phyloP scores from a whole-genome alignment of 2,113 vertebrate genomes.

The Leptobrachium leishanense region DNA sequence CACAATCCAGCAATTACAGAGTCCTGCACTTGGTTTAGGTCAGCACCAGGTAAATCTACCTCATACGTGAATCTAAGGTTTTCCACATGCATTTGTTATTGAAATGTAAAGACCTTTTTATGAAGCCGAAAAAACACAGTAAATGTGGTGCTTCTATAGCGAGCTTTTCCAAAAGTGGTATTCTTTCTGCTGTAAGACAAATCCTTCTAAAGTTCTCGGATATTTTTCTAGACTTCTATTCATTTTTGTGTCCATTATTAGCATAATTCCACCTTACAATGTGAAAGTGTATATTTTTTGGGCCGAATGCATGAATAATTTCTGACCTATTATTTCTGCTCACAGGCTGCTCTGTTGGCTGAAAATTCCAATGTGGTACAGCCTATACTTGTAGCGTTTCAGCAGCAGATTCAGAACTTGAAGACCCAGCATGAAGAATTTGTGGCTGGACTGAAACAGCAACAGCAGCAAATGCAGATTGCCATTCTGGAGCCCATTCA shows the following conservation, averaged over 20 bases:
- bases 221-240: too few relatives aligned
- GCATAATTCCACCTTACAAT: too few relatives aligned
- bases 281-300: not conserved
- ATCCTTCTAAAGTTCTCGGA: too few relatives aligned
- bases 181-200: too few relatives aligned
- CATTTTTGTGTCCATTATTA: too few relatives aligned
- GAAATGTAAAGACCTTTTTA: too few relatives aligned
- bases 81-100: not conserved
- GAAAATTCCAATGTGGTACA: conserved; percentile 88
- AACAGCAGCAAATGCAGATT: conserved; percentile 63
- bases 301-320: too few relatives aligned
- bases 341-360: conserved; percentile 86
- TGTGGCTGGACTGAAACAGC: conserved; percentile 81
- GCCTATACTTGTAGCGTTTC: conserved; percentile 91
- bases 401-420: conserved; percentile 91
- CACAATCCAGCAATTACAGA: conserved; percentile 95
- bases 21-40: conserved; percentile 89
- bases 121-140: too few relatives aligned
- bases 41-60: conserved; percentile 86
- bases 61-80: too few relatives aligned
- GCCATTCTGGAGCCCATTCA: conserved; percentile 58
- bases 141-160: too few relatives aligned
- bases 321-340: not conserved
- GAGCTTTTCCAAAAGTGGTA: too few relatives aligned
- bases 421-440: conserved; percentile 94